phyloP scores from a whole-genome alignment of 2,797 vertebrate species.

The Threskiornis aethiopicus region DNA sequence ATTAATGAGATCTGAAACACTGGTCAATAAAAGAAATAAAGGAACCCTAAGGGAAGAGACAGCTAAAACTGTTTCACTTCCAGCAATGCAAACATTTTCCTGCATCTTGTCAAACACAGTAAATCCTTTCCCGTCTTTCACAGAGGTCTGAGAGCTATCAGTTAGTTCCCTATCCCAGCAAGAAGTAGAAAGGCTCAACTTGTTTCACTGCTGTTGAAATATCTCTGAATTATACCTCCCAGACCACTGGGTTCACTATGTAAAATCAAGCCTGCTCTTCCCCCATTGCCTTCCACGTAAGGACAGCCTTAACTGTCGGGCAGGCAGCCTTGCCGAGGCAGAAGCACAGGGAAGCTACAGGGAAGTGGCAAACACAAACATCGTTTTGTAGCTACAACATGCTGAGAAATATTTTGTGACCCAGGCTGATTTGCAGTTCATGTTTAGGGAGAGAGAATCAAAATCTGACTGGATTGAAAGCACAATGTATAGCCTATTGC shows the following conservation, averaged over 20 bases:
- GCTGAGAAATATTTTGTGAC: not conserved
- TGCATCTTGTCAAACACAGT: not conserved
- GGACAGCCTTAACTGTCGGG: not conserved
- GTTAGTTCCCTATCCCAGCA: not conserved
- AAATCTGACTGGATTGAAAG: not conserved
- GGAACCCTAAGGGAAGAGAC: not conserved
- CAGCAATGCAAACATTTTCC: not conserved
- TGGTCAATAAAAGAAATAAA: slow-evolving; percentile 8
- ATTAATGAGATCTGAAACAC: not conserved
- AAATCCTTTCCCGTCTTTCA: not conserved
- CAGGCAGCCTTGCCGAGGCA: not conserved
- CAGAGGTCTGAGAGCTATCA: not conserved
- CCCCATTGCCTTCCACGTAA: not conserved
- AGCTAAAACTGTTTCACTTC: not conserved
- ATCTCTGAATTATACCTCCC: not conserved
- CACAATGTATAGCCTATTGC: not conserved
- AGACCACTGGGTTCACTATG: not conserved
- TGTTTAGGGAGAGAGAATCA: not conserved
- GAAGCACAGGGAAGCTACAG: not conserved
- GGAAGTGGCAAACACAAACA: not conserved
- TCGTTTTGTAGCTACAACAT: not conserved
- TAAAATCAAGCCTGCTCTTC: not conserved
- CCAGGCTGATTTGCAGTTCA: not conserved
- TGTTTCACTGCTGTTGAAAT: not conserved
- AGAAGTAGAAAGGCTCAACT: not conserved